phyloP scores from a whole-genome alignment of 2,113 vertebrate species.

The Silurus meridionalis region DNA sequence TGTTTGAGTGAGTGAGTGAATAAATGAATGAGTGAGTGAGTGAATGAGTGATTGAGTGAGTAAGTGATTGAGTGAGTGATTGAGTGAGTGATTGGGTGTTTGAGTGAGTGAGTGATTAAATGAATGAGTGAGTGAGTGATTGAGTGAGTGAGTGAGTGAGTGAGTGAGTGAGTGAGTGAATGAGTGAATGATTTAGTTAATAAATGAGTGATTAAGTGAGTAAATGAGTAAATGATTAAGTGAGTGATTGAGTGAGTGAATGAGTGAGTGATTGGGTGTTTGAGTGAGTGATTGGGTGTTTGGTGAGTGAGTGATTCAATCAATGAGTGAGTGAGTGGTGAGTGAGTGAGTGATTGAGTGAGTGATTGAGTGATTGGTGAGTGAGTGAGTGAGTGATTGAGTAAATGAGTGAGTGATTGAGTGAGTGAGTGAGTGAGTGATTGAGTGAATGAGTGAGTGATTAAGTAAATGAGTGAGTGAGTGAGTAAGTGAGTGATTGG shows the following conservation, averaged over 20 bases:
- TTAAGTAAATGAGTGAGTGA: too few species aligned
- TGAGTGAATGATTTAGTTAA: neutral
- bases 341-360: neutral
- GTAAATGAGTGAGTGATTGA: too few species aligned
- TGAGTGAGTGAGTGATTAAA: neutral
- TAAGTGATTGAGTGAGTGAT: conserved; percentile 2
- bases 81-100: neutral
- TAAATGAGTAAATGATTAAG: neutral
- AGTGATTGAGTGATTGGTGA: too few species aligned
- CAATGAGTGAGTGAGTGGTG: too few species aligned
- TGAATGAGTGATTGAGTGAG: neutral
- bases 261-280: neutral
- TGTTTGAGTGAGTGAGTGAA: too few species aligned
- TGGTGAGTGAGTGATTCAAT: neutral
- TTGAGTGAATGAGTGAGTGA: too few species aligned
- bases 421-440: too few species aligned
- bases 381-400: too few species aligned
- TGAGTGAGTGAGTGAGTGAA: neutral
- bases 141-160: neutral
- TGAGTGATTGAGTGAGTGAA: neutral
- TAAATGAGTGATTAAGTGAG: neutral
- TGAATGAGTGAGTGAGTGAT: too few species aligned
- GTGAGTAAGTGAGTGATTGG: too few species aligned
- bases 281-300: too few species aligned
- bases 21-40: neutral